A percentile compares a stretch with the other conserved stretches of the same genome.
Conservation (phyloP, 2,113 vertebrate genomes). For the Morone saxatilis region DNA sequence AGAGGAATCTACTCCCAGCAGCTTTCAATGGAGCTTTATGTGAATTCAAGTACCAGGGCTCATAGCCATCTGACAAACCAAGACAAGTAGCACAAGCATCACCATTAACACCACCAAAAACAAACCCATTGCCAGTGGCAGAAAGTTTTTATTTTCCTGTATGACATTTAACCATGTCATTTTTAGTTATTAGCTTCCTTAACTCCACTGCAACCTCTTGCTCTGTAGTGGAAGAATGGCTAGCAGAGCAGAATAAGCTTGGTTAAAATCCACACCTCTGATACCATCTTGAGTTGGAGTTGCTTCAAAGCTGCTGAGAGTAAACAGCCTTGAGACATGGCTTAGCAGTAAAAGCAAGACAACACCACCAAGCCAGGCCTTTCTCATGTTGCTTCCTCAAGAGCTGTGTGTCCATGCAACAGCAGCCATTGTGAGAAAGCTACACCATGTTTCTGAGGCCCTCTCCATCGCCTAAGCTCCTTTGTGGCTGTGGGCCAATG, state of each 20-base stretch:
- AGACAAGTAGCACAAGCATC: conserved; percentile 36
- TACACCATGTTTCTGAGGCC: conserved; percentile 78
- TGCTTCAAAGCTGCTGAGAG: conserved; percentile 69
- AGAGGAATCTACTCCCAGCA: conserved; percentile 66
- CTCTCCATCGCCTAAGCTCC: conserved; percentile 79
- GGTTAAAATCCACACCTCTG: conserved; percentile 63
- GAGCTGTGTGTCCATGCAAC: conserved; percentile 69
- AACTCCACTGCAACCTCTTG: conserved; percentile 15
- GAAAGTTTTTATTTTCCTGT: conserved; percentile 28
- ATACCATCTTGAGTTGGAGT: conserved; percentile 74
- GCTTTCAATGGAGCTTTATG: conserved; percentile 68
- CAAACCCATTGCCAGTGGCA: conserved; percentile 45
- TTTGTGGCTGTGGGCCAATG: conserved; percentile 83
- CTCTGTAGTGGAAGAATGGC: conserved; percentile 32
- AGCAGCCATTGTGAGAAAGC: conserved; percentile 78
- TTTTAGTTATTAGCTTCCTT: conserved; percentile 40
- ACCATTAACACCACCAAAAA: conserved; percentile 45
- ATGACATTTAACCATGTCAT: conserved; percentile 47
- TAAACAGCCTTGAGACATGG: conserved; percentile 75
- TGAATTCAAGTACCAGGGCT: conserved; percentile 64
- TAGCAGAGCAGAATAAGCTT: conserved; percentile 40
- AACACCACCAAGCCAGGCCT: conserved; percentile 57
- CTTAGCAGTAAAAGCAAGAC: conserved; percentile 69
- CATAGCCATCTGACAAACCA: conserved; percentile 58
- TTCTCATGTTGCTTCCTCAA: conserved; percentile 73